phyloP scores from a whole-genome alignment of 2,797 vertebrate genomes.

The Neoniphon sammara region DNA sequence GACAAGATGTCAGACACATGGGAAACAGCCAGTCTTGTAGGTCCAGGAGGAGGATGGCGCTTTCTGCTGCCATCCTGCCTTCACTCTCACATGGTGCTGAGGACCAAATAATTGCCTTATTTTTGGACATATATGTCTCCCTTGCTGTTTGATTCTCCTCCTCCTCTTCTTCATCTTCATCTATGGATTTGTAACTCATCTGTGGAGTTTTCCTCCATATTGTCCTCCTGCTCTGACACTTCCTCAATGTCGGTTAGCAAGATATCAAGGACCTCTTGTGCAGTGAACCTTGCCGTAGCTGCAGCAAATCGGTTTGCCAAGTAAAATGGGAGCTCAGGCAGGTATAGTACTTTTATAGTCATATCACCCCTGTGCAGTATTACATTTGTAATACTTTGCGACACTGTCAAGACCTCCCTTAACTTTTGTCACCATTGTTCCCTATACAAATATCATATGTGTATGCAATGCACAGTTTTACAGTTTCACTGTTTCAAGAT shows the following conservation, averaged over 20 bases:
- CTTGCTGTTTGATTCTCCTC: not conserved
- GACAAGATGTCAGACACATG: not conserved
- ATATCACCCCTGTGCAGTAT: not conserved
- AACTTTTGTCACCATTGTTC: no score
- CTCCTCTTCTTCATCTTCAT: not conserved
- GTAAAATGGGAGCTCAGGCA: not conserved
- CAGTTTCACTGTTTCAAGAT: no score
- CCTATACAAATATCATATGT: no score
- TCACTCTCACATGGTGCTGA: not conserved
- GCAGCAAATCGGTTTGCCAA: not conserved
- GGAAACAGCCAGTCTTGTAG: not conserved
- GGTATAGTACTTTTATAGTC: not conserved
- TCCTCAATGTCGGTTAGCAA: not conserved
- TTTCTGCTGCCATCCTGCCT: not conserved
- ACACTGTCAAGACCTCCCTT: no score
- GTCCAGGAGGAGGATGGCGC: not conserved
- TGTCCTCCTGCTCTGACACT: not conserved
- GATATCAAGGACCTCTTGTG: not conserved
- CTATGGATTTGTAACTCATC: no score
- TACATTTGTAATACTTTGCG: not conserved
- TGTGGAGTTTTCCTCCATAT: not conserved
- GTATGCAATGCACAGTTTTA: no score
- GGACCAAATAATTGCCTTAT: not conserved
- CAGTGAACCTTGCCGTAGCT: not conserved
- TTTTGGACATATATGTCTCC: conserved; percentile 5